Evolutionary conservation across 2,113 vertebrate species (phyloP), one percentile per base, ranked within the genome.

Genomic region (Regulus satrapa): DNA sequence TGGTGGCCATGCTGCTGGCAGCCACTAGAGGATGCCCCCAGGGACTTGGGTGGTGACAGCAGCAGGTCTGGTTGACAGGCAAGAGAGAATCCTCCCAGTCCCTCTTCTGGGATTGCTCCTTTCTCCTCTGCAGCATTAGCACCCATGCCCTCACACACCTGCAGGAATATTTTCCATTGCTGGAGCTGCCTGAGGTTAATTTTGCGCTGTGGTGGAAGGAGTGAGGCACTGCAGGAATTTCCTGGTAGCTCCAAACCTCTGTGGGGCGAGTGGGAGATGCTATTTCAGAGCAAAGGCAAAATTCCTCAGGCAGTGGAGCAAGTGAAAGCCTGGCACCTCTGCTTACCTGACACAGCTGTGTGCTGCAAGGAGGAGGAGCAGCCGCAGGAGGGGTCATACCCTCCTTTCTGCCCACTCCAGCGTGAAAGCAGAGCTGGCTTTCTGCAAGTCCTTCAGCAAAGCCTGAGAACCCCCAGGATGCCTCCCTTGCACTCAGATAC

Each of bases 251-350:
- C 51, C 32, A 41, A 77, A 45, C 5, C 14, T 52, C 52, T 38
- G 34, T 1, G 3, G 14, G 40, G 66, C 0, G 0, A 43, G n/a
- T 10, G n/a, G 24, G 20, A 64, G n/a, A 28, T 32, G 66, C 1
- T 40, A 13, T 40, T 73, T 69, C 58, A 6, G 18, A 59, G 48
- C 0, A 0, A 34, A n/a, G n/a, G 17, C 21, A 20, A 4, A 45
- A 10, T 17, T 56, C 82, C 71, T 29, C 3, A 26, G 34, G 79
- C 52, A 9, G 19, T 1, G 10, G 20, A 32, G 31, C 4, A 1
- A 31, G 51, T 6, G 16, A 18, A 20, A 62, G 8, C 38, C 31
- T 19, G 3, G 54, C 36, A 3, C 5, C 48, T 5, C 1, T 25
- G 52, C 40, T 34, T 23, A 36, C 23, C 29, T 13, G 40, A 13